Evolutionary conservation across 35 echinoderm and acorn worm genomes (phyloP).

Genomic region (Acanthaster planci): DNA sequence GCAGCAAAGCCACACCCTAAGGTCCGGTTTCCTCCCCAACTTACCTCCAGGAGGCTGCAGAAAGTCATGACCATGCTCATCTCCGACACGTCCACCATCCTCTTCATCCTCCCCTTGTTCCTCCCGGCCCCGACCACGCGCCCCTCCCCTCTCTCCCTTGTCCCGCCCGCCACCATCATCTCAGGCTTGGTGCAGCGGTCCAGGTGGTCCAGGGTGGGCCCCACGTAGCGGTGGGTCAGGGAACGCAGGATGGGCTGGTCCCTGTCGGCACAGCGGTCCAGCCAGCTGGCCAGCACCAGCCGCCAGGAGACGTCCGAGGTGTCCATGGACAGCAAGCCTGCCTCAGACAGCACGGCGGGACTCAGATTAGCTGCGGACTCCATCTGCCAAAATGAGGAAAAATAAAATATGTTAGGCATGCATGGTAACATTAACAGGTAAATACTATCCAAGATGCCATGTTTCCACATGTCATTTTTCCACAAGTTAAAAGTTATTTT

Average conservation of each 20-base stretch:
- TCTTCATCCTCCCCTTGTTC: slow-evolving; percentile 68
- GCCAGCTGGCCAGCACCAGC: slow-evolving; percentile 71
- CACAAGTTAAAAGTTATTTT: no score
- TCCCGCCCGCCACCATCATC: slow-evolving; percentile 78
- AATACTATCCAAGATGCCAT: no score
- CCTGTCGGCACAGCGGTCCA: slow-evolving; percentile 59
- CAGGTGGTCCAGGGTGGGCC: slow-evolving; percentile 70
- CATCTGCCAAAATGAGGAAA: slow-evolving; percentile 44
- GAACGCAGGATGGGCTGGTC: slow-evolving; percentile 62
- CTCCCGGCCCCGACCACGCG: slow-evolving; percentile 36
- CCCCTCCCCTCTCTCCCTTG: neutral
- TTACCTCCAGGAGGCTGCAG: slow-evolving; percentile 88
- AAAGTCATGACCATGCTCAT: slow-evolving; percentile 90
- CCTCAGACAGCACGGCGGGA: slow-evolving; percentile 72
- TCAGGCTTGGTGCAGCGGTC: slow-evolving; percentile 69
- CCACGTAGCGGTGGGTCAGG: slow-evolving; percentile 76
- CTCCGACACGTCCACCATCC: slow-evolving; percentile 74
- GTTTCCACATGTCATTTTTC: no score
- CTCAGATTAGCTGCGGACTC: slow-evolving; percentile 71
- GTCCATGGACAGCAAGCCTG: slow-evolving; percentile 92
- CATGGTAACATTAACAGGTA: no score
- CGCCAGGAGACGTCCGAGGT: slow-evolving; percentile 88
- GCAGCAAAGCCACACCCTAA: no score
- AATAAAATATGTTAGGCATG: neutral
- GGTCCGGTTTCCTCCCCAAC: no score